Evolutionary conservation across 2,797 vertebrate genomes (phyloP), one percentile per base, ranked within the genome.

Genomic region (Clarias laeviceps): DNA sequence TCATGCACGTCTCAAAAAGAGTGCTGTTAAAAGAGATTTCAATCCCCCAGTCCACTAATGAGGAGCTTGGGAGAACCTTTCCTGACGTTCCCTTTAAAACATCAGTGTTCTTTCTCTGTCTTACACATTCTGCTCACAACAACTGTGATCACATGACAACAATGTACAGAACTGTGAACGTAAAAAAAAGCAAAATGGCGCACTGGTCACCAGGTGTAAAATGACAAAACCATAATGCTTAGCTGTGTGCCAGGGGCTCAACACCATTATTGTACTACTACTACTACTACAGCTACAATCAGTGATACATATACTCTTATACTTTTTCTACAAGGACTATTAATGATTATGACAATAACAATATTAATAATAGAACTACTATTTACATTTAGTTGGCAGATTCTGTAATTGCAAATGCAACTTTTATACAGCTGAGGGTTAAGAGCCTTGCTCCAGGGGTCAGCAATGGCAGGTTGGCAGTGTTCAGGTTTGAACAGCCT

Each of bases 31-130:
- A 77, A 85, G 80, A 81, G 82, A 82, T 87, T 86, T 72, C 82
- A 56, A 90, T 90, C 84, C 87, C 22, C 82, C 59, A 77, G 76
- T 83, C 66, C 56, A 56, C 86, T 92, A 91, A 93, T 92, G 90
- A 93, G 89, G 80, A 78, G 64, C 86, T 90, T 84, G 87, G 82
- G 88, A 90, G 80, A 89, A 84, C 87, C 89, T 90, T 91, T 88
- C 86, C 84, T 83, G 85, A 85, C 78, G 89, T 87, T 85, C 57
- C 86, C 87, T 84, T 90, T 90, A 89, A 87, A 56, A 57, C 18
- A 64, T 14, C 24, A 70, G 65, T 74, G 66, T 88, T 90, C 83
- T 89, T 89, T 72, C 84, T 69, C 83, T 65, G 87, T 86, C 89
- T 87, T 79, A 85, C 88, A 86, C 88, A 76, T 76, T 34, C 57